Evolutionary conservation across 2,888 invertebrate species (phyloP).

Genomic region (Alloplasta piceator): DNA sequence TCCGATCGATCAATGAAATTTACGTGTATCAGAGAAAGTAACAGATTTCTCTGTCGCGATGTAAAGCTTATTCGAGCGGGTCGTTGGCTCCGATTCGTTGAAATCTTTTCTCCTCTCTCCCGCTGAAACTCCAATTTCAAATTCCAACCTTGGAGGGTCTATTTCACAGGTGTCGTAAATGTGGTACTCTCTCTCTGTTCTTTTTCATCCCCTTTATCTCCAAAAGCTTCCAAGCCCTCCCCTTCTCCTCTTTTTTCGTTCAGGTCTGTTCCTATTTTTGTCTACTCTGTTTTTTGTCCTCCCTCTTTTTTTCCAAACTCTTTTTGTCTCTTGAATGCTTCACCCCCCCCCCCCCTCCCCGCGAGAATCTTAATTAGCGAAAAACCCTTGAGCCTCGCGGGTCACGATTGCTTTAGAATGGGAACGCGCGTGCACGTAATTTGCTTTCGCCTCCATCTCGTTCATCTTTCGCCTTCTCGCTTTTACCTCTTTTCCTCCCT

Average conservation of each 20-base stretch:
- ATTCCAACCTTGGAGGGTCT: slow-evolving; percentile 51
- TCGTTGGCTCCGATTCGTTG: slow-evolving; percentile 41
- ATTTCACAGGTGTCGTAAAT: slow-evolving; percentile 65
- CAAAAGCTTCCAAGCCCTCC: slow-evolving; percentile 7
- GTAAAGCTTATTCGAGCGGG: slow-evolving; percentile 33
- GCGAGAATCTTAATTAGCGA: slow-evolving; percentile 66
- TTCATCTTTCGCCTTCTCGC: not conserved
- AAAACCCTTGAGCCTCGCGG: slow-evolving; percentile 59
- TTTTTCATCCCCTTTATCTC: slow-evolving; percentile 6
- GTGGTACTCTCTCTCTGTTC: slow-evolving; percentile 30
- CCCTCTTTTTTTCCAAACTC: slow-evolving; percentile 31
- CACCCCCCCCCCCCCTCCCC: slow-evolving; percentile 51
- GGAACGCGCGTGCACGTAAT: slow-evolving; percentile 63
- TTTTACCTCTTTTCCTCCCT: slow-evolving; percentile 23
- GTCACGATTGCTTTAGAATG: slow-evolving; percentile 56
- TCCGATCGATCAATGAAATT: slow-evolving; percentile 27
- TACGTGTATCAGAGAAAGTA: slow-evolving; percentile 29
- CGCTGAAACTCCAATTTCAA: slow-evolving; percentile 56
- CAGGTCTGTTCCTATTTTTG: slow-evolving; percentile 30
- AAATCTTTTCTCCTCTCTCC: slow-evolving; percentile 13
- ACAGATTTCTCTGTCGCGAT: slow-evolving; percentile 34
- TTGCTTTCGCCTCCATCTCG: slow-evolving; percentile 50
- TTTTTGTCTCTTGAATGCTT: slow-evolving; percentile 52
- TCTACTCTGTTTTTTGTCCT: not conserved
- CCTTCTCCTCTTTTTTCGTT: slow-evolving; percentile 16